A percentile compares a stretch with the other conserved stretches of the same genome.
Conservation (phyloP, 2,888 invertebrate genomes). For the Conchocele bisecta region DNA sequence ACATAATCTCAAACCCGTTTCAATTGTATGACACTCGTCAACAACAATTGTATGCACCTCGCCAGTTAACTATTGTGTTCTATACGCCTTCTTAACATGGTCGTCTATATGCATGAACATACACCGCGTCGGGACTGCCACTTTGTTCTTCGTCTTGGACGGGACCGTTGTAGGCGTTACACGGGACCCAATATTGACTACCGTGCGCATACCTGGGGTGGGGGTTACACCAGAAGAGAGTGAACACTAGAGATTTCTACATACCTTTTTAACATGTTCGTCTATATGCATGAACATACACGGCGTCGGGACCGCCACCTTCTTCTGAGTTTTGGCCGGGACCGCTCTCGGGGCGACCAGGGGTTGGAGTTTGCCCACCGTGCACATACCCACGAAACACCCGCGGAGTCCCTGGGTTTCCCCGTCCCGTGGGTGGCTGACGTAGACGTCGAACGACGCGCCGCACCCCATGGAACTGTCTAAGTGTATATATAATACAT, state of each 20-base stretch:
- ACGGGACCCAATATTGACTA: too few relatives aligned
- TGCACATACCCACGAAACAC: conserved; percentile 44
- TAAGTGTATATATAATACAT: too few relatives aligned
- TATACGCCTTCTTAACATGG: conserved; percentile 52
- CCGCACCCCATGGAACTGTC: conserved; percentile 52
- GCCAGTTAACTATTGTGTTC: too few relatives aligned
- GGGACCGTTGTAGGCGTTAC: conserved; percentile 52
- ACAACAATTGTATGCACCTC: too few relatives aligned
- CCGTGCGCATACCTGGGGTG: too few relatives aligned
- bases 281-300: conserved; percentile 60
- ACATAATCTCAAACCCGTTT: too few relatives aligned
- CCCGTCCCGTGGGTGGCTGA: conserved; percentile 44
- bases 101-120: conserved; percentile 59
- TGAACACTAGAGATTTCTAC: too few relatives aligned
- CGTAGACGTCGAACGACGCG: conserved; percentile 47
- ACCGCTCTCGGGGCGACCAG: conserved; percentile 49
- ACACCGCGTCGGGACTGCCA: conserved; percentile 54
- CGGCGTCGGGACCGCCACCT: conserved; percentile 53
- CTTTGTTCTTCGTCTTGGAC: conserved; percentile 55
- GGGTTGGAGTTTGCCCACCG: conserved; percentile 38
- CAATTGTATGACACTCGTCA: too few relatives aligned
- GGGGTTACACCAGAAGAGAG: too few relatives aligned
- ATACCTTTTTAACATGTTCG: conserved; percentile 51
- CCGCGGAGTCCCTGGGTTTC: conserved; percentile 48
- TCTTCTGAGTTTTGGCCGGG: conserved; percentile 56